Base-by-base conservation (phyloP, 2,888 invertebrate species). In the Capitulum mitella region DNA sequence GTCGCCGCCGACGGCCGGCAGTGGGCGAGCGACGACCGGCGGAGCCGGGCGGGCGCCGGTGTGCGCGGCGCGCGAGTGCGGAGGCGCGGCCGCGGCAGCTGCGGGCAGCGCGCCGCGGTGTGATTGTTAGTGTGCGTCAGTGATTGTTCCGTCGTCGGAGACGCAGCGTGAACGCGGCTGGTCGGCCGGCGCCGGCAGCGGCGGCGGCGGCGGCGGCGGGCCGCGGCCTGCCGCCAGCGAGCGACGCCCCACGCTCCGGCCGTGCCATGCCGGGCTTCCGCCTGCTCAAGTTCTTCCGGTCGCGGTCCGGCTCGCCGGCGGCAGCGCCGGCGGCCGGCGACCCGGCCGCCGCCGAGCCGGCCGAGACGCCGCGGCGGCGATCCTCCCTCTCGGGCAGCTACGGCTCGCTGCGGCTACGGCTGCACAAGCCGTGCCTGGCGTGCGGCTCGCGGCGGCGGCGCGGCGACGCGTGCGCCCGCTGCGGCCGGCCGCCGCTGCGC, bases 271-370 rank as follows among this genome's bases (percentile, higher is more conserved):
- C 82, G 32, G 82, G 82, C 14, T 79, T 80, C 40, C 77, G 81
- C 43, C 82, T 81, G 75, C 80, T 79, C 14, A 80, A 80, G 58
- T 80, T 80, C 78, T 76, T 78, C 43, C 81, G 80, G 51, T 77
- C 81, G 29, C 79, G 79, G 37, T 79, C 80, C 19, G 78, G 79
- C 43, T 43, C 43, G 58, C n/a, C 12, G 29, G n/a, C n/a, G 12
- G 58, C 6, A n/a, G 6, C 8, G 58, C n/a, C 58, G 29, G 74
- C 80, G 80, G 58, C 82, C 80, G 76, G 80, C 80, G n/a, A n/a
- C n/a, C 51, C 78, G 81, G 64, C 80, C 80, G 61, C 80, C 80
- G 74, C 19, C 80, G 81, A n/a, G n/a, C n/a, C n/a, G n/a, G n/a
- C n/a, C n/a, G n/a, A n/a, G n/a, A n/a, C n/a, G n/a, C n/a, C 64